These are phyloP conservation scores for Brachyptera risi DNA, from an alignment of 2,888 invertebrate species.

Conservation along the genomic window DNA sequence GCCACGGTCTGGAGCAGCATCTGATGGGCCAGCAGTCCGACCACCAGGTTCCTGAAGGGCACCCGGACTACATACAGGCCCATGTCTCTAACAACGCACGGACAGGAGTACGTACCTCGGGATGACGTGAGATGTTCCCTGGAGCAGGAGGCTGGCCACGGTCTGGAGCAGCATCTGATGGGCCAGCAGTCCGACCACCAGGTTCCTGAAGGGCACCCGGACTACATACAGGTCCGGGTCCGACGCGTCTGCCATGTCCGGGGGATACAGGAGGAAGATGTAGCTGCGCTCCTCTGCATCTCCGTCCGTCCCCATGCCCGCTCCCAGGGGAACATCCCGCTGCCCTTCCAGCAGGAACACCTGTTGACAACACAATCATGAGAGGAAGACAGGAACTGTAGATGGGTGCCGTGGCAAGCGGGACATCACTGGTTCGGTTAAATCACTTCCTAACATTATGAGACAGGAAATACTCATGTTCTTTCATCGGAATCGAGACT, in stretches of 20 bases:
- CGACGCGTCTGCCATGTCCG: constrained; percentile 62
- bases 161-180: constrained; percentile 92
- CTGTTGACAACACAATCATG: too few relatives aligned
- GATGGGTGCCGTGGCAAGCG: too few relatives aligned
- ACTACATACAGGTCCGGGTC: constrained; percentile 53
- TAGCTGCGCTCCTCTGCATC: constrained; percentile 76
- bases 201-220: constrained; percentile 79
- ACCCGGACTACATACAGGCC: too few relatives aligned
- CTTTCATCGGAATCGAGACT: too few relatives aligned
- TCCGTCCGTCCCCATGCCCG: constrained; percentile 26
- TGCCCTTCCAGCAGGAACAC: constrained; percentile 60
- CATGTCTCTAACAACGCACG: too few relatives aligned
- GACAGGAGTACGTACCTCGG: constrained; percentile 63
- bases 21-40: too few relatives aligned
- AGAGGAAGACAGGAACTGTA: too few relatives aligned
- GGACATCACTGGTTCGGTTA: too few relatives aligned
- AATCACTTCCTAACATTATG: too few relatives aligned
- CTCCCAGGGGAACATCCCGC: constrained; percentile 36
- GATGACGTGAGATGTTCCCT: constrained; percentile 62
- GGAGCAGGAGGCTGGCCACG: constrained; percentile 79
- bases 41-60: too few relatives aligned
- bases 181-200: constrained; percentile 84
- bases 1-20: too few relatives aligned
- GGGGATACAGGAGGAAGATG: constrained; percentile 80
- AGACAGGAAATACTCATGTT: too few relatives aligned